Conservation (phyloP, 1,140 invertebrate genomes). For the Formica exsecta region DNA sequence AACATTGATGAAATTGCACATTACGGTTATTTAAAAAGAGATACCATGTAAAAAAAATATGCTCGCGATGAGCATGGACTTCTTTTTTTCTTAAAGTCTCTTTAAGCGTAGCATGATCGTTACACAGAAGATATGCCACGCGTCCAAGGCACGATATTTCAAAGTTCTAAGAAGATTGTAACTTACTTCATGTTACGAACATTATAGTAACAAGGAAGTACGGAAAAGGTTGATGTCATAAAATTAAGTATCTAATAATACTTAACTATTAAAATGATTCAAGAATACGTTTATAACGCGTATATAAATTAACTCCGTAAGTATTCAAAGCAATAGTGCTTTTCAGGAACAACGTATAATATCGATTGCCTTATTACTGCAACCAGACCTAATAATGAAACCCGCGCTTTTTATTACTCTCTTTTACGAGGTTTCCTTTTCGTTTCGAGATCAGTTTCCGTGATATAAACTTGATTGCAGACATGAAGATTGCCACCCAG, state of each 20-base stretch:
- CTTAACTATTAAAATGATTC: slow-evolving; percentile 9
- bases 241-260: slow-evolving; percentile 19
- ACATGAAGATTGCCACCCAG: slow-evolving; percentile 63
- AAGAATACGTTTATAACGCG: background rate
- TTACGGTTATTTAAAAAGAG: background rate
- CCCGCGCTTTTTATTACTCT: slow-evolving; percentile 49
- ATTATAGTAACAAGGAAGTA: slow-evolving; percentile 14
- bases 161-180: slow-evolving; percentile 42
- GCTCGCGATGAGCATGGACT: slow-evolving; percentile 10
- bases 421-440: slow-evolving; percentile 42
- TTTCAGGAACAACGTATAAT: slow-evolving; percentile 6
- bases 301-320: slow-evolving; percentile 44
- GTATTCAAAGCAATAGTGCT: background rate
- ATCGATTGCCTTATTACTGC: slow-evolving; percentile 33
- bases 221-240: background rate
- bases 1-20: slow-evolving; percentile 12
- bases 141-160: slow-evolving; percentile 21
- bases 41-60: background rate
- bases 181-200: slow-evolving; percentile 23
- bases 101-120: background rate
- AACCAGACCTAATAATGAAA: background rate
- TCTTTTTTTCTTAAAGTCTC: background rate
- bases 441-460: slow-evolving; percentile 45
- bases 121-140: slow-evolving; percentile 20
- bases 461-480: slow-evolving; percentile 62